phyloP scores from a whole-genome alignment of 2,113 vertebrate species.

The Tiliqua scincoides region DNA sequence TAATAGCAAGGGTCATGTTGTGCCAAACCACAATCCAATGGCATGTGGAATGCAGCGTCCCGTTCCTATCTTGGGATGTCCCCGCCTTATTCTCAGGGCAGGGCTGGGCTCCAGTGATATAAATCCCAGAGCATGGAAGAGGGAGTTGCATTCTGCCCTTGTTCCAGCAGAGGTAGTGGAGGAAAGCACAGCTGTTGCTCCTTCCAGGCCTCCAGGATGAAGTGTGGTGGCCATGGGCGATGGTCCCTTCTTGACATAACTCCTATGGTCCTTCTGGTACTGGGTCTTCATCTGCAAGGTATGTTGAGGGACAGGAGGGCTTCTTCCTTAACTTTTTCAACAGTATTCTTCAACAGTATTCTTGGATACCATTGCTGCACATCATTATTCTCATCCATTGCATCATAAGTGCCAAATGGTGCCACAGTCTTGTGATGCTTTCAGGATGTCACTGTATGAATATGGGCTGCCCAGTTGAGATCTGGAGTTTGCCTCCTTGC shows the following conservation, averaged over 20 bases:
- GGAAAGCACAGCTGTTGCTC: neutral
- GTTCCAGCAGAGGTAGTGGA: neutral
- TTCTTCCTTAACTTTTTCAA: neutral
- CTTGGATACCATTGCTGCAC: neutral
- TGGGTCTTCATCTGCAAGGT: constrained; percentile 22
- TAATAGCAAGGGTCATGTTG: neutral
- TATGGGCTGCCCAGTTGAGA: neutral
- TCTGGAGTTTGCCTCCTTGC: neutral
- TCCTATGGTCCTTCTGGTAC: neutral
- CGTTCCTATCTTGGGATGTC: neutral
- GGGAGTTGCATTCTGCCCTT: neutral
- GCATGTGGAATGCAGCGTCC: neutral
- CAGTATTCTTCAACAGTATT: neutral
- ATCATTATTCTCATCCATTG: neutral
- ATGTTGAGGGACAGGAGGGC: neutral
- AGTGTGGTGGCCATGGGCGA: neutral
- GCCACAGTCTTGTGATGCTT: neutral
- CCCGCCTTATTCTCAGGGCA: neutral
- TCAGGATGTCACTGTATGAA: neutral
- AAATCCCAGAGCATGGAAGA: constrained; percentile 5
- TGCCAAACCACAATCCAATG: neutral
- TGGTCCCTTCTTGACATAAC: neutral
- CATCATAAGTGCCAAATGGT: neutral
- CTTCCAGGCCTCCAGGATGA: neutral
- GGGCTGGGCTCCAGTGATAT: constrained; percentile 1